These are phyloP conservation scores for Porphyrio hochstetteri DNA, from an alignment of 2,113 vertebrate genomes.

Conservation along the genomic window DNA sequence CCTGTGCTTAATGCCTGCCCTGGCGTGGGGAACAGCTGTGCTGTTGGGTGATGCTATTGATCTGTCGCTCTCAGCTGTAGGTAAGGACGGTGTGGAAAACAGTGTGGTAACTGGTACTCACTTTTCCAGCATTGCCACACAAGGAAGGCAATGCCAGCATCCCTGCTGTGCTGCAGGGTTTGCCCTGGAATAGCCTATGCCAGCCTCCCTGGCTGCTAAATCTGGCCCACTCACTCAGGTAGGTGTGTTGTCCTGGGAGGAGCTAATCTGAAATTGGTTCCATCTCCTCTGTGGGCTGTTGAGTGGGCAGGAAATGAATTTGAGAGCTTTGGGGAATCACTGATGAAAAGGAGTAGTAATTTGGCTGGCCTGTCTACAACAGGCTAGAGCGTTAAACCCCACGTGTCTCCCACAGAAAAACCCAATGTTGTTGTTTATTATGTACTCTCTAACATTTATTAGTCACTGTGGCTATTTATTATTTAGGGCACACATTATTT, in stretches of 20 bases:
- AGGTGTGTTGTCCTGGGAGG: not conserved
- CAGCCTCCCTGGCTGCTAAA: not conserved
- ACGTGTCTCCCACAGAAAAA: not conserved
- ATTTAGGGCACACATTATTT: slow-evolving; percentile 21
- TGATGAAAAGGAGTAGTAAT: not conserved
- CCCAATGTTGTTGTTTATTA: not conserved
- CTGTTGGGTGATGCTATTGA: not conserved
- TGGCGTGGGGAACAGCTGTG: not conserved
- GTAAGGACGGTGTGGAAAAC: not conserved
- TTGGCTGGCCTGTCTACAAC: not conserved
- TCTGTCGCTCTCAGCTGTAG: not conserved
- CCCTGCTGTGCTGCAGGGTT: not conserved
- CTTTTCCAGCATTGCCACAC: not conserved
- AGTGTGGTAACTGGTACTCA: not conserved
- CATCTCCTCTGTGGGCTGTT: slow-evolving; percentile 2
- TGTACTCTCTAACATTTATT: slow-evolving; percentile 47
- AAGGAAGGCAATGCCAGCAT: not conserved
- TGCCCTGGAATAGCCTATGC: rapidly evolving
- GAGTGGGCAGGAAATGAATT: slow-evolving; percentile 38
- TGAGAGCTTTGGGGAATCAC: not conserved
- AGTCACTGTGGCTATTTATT: slow-evolving; percentile 33
- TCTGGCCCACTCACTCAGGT: not conserved
- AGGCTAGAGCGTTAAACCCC: not conserved
- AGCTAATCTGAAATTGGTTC: slow-evolving; percentile 2
- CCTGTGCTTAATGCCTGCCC: not conserved